Evolutionary conservation across 2,113 vertebrate species (phyloP).

Genomic region (Spilogale gracilis): DNA sequence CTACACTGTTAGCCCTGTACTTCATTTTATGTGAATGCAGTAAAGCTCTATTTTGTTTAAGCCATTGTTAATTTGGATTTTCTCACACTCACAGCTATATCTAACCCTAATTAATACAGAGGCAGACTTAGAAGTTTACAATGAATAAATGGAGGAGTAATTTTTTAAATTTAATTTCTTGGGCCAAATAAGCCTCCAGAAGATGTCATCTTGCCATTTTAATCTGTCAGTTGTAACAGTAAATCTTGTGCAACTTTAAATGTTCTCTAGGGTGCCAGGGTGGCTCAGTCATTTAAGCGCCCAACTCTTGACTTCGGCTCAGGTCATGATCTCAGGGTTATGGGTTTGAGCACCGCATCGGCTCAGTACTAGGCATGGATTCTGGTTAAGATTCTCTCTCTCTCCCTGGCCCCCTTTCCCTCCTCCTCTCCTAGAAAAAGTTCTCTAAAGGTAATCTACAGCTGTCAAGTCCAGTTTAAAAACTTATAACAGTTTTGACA

Average conservation of each 20-base stretch:
- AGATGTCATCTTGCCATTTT: background rate
- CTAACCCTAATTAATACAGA: background rate
- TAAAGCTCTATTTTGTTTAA: background rate
- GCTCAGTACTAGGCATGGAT: background rate
- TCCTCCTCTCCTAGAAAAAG: background rate
- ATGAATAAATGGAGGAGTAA: background rate
- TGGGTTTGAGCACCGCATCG: background rate
- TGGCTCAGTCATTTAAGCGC: background rate
- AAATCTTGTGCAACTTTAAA: background rate
- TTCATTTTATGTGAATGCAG: background rate
- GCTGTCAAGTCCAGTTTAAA: background rate
- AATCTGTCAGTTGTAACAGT: background rate
- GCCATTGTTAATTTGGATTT: background rate
- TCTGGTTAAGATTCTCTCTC: background rate
- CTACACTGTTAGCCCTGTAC: background rate
- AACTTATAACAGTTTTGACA: background rate
- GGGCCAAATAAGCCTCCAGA: background rate
- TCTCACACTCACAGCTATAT: background rate
- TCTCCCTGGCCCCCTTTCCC: background rate
- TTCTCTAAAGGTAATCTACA: conserved; percentile 19
- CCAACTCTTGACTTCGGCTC: background rate
- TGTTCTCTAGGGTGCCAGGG: background rate
- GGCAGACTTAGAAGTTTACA: background rate
- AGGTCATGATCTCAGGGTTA: background rate
- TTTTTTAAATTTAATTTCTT: conserved; percentile 10